These are phyloP conservation scores for Olivierus martensii DNA, from an alignment of 1,140 invertebrate genomes.

Conservation along the genomic window DNA sequence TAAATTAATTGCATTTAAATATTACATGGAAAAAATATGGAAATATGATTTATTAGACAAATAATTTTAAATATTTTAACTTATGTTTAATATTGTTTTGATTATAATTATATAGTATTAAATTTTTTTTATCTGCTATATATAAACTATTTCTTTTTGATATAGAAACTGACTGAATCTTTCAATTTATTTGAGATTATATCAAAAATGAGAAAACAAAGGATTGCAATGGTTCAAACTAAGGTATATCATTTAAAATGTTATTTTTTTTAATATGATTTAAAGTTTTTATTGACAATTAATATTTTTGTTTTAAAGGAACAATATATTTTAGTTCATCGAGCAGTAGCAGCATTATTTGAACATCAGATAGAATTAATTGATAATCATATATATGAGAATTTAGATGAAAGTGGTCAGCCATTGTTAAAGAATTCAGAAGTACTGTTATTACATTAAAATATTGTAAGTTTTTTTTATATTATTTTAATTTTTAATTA, in stretches of 20 bases:
- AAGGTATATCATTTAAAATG: slow-evolving; percentile 18
- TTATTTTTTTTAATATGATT: background rate
- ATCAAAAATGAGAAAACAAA: slow-evolving; percentile 40
- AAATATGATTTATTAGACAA: too few species aligned
- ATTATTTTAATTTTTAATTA: too few species aligned
- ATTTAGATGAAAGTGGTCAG: slow-evolving; percentile 31
- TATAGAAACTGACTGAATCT: slow-evolving; percentile 37
- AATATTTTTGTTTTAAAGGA: slow-evolving; percentile 23
- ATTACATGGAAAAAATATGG: too few species aligned
- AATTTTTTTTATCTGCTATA: slow-evolving; percentile 16
- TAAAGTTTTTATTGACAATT: background rate
- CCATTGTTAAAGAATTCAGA: slow-evolving; percentile 15
- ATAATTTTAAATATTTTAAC: too few species aligned
- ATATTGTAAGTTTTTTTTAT: too few species aligned
- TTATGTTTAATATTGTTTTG: too few species aligned
- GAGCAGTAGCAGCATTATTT: slow-evolving; percentile 40
- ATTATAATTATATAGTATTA: too few species aligned
- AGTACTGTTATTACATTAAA: too few species aligned
- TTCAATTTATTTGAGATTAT: slow-evolving; percentile 43
- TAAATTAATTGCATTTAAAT: too few species aligned
- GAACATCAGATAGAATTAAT: slow-evolving; percentile 40
- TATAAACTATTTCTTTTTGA: slow-evolving; percentile 4
- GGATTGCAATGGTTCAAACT: slow-evolving; percentile 48
- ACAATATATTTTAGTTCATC: slow-evolving; percentile 39
- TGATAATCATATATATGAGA: slow-evolving; percentile 43